phyloP scores from a whole-genome alignment of 2,888 invertebrate species.

The Notodonta ziczac region DNA sequence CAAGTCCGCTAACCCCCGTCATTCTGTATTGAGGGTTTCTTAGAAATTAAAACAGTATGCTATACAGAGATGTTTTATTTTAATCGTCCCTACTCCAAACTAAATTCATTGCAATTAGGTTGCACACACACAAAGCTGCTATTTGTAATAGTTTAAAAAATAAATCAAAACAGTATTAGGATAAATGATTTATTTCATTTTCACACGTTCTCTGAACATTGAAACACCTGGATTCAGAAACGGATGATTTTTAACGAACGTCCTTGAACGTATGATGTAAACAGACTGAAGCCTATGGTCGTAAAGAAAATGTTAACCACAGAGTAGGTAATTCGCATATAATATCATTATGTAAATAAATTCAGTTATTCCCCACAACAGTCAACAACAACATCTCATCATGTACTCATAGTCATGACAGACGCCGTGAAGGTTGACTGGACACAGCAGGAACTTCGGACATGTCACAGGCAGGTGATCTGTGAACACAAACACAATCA shows the following conservation, averaged over 20 bases:
- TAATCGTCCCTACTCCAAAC: slow-evolving; percentile 8
- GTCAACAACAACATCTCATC: slow-evolving; percentile 86
- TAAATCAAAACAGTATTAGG: too few relatives aligned
- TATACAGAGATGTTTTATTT: slow-evolving; percentile 79
- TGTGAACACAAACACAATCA: slow-evolving; percentile 42
- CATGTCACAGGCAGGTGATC: slow-evolving; percentile 84
- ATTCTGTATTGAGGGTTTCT: slow-evolving; percentile 82
- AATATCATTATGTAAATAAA: too few relatives aligned
- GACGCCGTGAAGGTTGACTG: slow-evolving; percentile 81
- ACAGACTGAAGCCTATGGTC: too few relatives aligned
- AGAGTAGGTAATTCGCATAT: too few relatives aligned
- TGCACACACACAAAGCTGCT: too few relatives aligned
- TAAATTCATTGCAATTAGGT: too few relatives aligned
- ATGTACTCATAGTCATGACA: slow-evolving; percentile 87
- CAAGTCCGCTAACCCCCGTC: slow-evolving; percentile 80
- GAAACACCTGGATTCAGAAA: neutral
- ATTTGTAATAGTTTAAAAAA: too few relatives aligned
- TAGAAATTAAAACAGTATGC: slow-evolving; percentile 85
- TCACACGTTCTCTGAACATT: neutral
- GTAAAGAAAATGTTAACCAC: too few relatives aligned
- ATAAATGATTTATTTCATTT: too few relatives aligned
- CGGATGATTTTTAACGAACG: neutral
- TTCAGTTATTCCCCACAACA: too few relatives aligned
- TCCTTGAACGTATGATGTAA: slow-evolving; percentile 3
- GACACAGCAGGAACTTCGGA: slow-evolving; percentile 82